Base-by-base conservation (phyloP, 2,797 vertebrate species). In the Gadopsis bispinosus region DNA sequence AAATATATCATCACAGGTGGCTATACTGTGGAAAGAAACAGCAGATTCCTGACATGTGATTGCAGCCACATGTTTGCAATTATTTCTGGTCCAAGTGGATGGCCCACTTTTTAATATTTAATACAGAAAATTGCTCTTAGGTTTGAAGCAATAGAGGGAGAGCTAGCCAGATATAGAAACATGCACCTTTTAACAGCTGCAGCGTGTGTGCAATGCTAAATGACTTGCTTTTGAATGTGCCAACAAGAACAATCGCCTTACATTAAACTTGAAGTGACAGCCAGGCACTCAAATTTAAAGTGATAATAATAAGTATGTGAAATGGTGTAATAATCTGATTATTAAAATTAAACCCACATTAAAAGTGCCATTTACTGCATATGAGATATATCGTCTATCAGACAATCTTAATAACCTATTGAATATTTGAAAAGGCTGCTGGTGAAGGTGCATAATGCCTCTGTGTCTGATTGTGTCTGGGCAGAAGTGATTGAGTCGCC, bases 51-150 rank as follows among this genome's bases (percentile, higher is more conserved):
- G 56, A 77, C 33, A 75, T 45, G 68, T 61, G 43, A 66, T 61
- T 70, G 39, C 50, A 59, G 51, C 29, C 37, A 7, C 29, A 29
- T 48, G 61, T 77, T 47, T 48, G 53, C 31, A 50, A 45, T 43
- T 3, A 16, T 67, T 51, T 80, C 51, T 61, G 63, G 17, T 70
- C 20, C 11, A 5, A 58, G 66, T 5, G 35, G 16, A 76, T 7
- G 5, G 5, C 19, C 26, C 73, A 26, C 26, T 26, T 26, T 26
- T 94, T 85, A 93, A 93, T 94, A 94, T 94, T 94, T 95, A 10
- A 94, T 91, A 73, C 5, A 72, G 54, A 73, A 84, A 91, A 89
- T 80, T 69, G 63, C 89, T 90, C 76, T 89, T 69, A 56, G 74
- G 37, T 74, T 81, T 53, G 61, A 66, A 59, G 70, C 58, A 72